Evolutionary conservation across 1,140 invertebrate genomes (phyloP).

Genomic region (Drosophila obscura): DNA sequence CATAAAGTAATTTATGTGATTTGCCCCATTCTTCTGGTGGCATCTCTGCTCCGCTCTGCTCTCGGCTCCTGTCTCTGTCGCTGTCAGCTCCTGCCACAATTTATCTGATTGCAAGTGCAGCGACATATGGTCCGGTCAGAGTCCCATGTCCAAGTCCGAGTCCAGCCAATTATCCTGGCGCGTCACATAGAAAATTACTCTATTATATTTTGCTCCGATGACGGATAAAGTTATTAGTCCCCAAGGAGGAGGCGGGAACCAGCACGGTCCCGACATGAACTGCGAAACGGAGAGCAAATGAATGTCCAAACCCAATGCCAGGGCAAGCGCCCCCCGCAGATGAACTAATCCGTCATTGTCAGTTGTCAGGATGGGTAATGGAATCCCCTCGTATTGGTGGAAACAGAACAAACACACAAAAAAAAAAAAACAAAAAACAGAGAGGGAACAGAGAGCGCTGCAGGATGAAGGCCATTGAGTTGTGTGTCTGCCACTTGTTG

Average conservation of each 20-base stretch:
- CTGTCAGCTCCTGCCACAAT: constrained; percentile 26
- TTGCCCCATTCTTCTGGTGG: constrained; percentile 49
- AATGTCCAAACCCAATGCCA: constrained; percentile 33
- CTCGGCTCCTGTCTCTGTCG: background rate
- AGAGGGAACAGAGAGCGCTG: background rate
- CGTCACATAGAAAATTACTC: constrained; percentile 73
- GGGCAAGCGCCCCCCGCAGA: constrained; percentile 27
- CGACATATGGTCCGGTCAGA: constrained; percentile 59
- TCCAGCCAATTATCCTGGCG: constrained; percentile 62
- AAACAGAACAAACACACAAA: background rate
- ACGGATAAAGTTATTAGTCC: constrained; percentile 74
- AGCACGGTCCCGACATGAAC: constrained; percentile 21
- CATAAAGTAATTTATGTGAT: constrained; percentile 82
- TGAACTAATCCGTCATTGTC: constrained; percentile 73
- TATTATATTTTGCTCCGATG: constrained; percentile 68
- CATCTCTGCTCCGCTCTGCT: background rate
- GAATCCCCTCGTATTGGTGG: constrained; percentile 18
- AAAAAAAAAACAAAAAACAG: constrained; percentile 1
- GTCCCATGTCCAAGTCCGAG: constrained; percentile 7
- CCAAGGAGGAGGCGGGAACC: constrained; percentile 23
- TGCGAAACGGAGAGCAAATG: constrained; percentile 53
- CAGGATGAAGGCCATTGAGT: background rate
- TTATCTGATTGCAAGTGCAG: constrained; percentile 73
- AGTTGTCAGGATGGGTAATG: constrained; percentile 44
- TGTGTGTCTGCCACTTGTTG: constrained; percentile 27